These are phyloP conservation scores for Fistularia commersonii DNA, from an alignment of 2,797 vertebrate species.

Conservation along the genomic window DNA sequence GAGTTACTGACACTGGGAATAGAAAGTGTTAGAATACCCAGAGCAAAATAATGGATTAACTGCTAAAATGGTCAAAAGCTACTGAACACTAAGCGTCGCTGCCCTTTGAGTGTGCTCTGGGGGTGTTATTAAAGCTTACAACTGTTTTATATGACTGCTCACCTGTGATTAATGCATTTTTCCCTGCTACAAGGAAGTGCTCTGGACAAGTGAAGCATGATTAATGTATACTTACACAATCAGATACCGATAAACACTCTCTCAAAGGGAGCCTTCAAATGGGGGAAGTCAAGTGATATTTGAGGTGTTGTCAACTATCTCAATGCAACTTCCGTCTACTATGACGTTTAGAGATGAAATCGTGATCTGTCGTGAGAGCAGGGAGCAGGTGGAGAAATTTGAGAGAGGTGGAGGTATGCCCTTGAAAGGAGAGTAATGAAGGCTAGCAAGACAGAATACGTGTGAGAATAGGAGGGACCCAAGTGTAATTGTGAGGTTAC, in stretches of 20 bases:
- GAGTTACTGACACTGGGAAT: constrained; percentile 33
- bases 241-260: constrained; percentile 5
- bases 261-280: constrained; percentile 13
- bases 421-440: no score
- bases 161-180: constrained; percentile 39
- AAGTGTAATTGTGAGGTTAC: no score
- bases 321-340: no score
- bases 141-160: constrained; percentile 32
- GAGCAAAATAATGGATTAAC: constrained; percentile 56
- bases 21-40: constrained; percentile 32
- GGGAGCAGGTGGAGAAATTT: no score
- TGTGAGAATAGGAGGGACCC: no score
- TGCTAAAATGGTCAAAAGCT: constrained; percentile 66
- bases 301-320: no score
- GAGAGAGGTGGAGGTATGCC: no score
- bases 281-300: constrained; percentile 6
- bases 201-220: constrained; percentile 8
- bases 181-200: no score
- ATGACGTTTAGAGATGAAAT: no score
- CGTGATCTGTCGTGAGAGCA: no score
- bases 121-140: constrained; percentile 28
- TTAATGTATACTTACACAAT: background rate
- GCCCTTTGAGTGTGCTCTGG: constrained; percentile 34
- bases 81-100: constrained; percentile 39
- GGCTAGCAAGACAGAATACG: no score